Percentiles rank a stretch among this genome's conserved stretches.
phyloP scores from a whole-genome alignment of 2,888 invertebrate species.

The Yponomeuta cagnagella region DNA sequence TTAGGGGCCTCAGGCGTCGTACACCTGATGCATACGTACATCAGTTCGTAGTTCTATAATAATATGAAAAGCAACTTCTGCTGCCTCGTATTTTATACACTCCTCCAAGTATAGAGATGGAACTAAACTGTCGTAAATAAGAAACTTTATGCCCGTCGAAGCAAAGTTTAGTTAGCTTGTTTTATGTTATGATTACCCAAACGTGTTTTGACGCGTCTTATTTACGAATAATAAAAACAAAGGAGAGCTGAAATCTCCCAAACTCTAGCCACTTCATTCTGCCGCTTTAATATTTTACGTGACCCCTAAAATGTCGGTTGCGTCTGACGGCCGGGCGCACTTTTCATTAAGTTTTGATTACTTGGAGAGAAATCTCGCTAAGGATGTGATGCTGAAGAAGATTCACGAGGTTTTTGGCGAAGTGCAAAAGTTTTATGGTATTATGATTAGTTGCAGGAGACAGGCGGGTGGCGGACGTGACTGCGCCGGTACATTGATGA shows the following conservation, averaged over 20 bases:
- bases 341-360: conserved; percentile 74
- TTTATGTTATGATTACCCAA: conserved; percentile 66
- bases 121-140: background rate
- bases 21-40: background rate
- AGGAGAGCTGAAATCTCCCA: conserved; percentile 57
- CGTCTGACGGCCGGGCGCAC: conserved; percentile 57
- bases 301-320: conserved; percentile 67
- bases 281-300: conserved; percentile 75
- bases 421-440: conserved; percentile 74
- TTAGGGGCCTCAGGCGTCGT: background rate
- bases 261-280: conserved; percentile 72
- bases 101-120: background rate
- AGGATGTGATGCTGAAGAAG: conserved; percentile 51
- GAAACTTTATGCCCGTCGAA: conserved; percentile 10
- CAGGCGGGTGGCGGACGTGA: conserved; percentile 22
- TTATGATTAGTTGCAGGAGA: conserved; percentile 69
- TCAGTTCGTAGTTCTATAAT: background rate
- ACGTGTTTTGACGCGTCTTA: conserved; percentile 56
- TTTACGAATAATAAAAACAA: conserved; percentile 75
- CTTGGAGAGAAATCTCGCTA: conserved; percentile 49
- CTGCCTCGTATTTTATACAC: background rate
- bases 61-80: background rate
- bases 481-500: background rate
- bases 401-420: conserved; percentile 61
- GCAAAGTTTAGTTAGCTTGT: conserved; percentile 12